Base-by-base conservation (phyloP, 2,797 vertebrate species). In the Typhlichthys subterraneus region DNA sequence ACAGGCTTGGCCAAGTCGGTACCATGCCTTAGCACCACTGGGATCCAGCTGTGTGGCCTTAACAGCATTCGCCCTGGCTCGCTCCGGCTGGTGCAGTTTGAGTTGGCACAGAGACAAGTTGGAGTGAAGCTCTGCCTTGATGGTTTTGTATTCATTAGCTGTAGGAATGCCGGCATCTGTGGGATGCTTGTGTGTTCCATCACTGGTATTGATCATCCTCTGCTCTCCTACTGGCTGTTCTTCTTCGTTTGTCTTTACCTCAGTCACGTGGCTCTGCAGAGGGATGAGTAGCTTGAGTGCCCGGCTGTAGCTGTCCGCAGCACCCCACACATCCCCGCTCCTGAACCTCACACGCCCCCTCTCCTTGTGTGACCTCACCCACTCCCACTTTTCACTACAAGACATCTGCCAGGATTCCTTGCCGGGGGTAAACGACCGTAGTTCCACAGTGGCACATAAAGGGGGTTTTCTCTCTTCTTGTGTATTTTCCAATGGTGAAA, bases 61-160 rank as follows among this genome's bases (percentile, higher is more conserved):
- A 14, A 88, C 73, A 7, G 95, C 94, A 50, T 87, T 95, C 64
- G 80, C 83, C 53, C 85, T 93, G 0, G 95, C 95, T 38, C 85
- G 75, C 11, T 71, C 72, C 1, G 93, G 93, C 42, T 94, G 93
- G 31, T 92, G 93, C 50, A 94, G 80, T 72, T 91, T 91, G 53
- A 97, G 88, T 83, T 98, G 96, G 61, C 95, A 97, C 53, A 95
- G 88, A 0, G 95, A 94, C 50, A 97, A 68, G 82, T 96, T 97
- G 47, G 94, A 93, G 59, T 96, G 93, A n/a, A 98, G 92, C 46
- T 90, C 90, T 1, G 92, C 92, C 81, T 92, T 93, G 9, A 86
- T 70, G 38, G 67, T 87, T 72, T 54, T 85, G 17, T 90, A 89
- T 56, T 94, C 91, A 1, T 77, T 55, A 1, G 70, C 73, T 3